Evolutionary conservation across 2,797 vertebrate species (phyloP).

Genomic region (Muraenolepis orangiensis): DNA sequence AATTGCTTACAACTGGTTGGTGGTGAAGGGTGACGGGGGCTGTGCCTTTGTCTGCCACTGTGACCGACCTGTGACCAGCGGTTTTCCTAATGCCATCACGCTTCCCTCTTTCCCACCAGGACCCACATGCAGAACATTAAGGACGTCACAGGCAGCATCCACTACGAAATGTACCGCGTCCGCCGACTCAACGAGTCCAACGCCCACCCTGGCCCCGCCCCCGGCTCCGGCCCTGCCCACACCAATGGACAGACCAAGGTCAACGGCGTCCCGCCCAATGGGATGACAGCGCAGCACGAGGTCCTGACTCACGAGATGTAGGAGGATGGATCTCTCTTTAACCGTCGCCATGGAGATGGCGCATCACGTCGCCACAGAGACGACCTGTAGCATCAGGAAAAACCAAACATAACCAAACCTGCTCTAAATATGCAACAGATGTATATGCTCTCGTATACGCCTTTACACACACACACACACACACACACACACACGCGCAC

Average conservation of each 20-base stretch:
- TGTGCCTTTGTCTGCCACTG: background rate
- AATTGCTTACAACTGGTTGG: too few relatives aligned
- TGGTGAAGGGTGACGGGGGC: background rate
- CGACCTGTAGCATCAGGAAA: slow-evolving; percentile 27
- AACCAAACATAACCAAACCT: slow-evolving; percentile 7
- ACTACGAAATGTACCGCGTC: slow-evolving; percentile 95
- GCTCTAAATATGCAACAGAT: background rate
- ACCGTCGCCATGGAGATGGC: background rate
- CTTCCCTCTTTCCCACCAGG: slow-evolving; percentile 60
- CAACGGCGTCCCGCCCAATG: slow-evolving; percentile 66
- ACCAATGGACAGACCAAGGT: slow-evolving; percentile 44
- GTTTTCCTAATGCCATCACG: too few relatives aligned
- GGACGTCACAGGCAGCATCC: slow-evolving; percentile 97
- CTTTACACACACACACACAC: background rate
- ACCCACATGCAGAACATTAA: slow-evolving; percentile 99
- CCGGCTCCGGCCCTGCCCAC: slow-evolving; percentile 57
- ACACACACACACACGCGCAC: slow-evolving; percentile 15
- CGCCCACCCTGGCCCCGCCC: slow-evolving; percentile 69
- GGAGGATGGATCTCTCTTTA: slow-evolving; percentile 32
- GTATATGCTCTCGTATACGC: background rate
- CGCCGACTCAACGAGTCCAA: slow-evolving; percentile 89
- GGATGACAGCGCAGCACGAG: slow-evolving; percentile 75
- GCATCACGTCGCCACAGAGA: background rate
- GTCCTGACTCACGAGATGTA: slow-evolving; percentile 88
- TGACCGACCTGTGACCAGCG: background rate